Base-by-base conservation (phyloP, 1,140 invertebrate genomes). In the Drosophila oshimai region DNA sequence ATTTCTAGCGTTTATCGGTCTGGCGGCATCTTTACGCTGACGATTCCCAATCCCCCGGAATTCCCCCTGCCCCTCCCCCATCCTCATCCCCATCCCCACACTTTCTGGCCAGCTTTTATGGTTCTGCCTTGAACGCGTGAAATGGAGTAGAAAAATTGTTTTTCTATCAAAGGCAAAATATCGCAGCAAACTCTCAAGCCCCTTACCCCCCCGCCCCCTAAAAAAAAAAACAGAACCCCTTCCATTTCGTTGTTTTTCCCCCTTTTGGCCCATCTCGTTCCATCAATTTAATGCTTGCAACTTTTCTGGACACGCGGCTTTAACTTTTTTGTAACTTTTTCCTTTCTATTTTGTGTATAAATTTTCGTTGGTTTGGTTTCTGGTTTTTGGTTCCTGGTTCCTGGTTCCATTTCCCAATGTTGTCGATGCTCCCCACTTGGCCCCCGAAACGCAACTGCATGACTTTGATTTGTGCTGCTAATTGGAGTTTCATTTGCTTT, bases 111-210 rank as follows among this genome's bases (percentile, higher is more conserved):
- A 50, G 33, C 51, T 37, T 57, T 58, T 47, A 62, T 47, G 61
- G 47, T 29, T 49, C 57, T 80, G 81, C 81, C 81, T 86, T 86
- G 81, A 86, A 86, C 72, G 76, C 81, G 81, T 81, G 81, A 86
- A 86, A 86, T 86, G 81, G 81, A 86, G 81, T 86, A 86, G 81
- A 86, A 86, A 86, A 86, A 86, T 86, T 87, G 81, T 86, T 86
- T 87, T 87, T 86, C 76, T 87, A 86, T 86, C 81, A 86, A 80
- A 87, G 62, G 72, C 81, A 73, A 84, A 86, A 86, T 75, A 84
- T 84, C 79, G 80, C 74, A 71, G 80, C 73, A 46, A 44, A 65
- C 61, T 65, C 61, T 65, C 71, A 68, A 45, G n/a, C 42, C 20
- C 33, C 45, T 49, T 6, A 9, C 4, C 17, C 28, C 46, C 31